Conservation (phyloP, 2,113 vertebrate genomes). For the Hymenochirus boettgeri region DNA sequence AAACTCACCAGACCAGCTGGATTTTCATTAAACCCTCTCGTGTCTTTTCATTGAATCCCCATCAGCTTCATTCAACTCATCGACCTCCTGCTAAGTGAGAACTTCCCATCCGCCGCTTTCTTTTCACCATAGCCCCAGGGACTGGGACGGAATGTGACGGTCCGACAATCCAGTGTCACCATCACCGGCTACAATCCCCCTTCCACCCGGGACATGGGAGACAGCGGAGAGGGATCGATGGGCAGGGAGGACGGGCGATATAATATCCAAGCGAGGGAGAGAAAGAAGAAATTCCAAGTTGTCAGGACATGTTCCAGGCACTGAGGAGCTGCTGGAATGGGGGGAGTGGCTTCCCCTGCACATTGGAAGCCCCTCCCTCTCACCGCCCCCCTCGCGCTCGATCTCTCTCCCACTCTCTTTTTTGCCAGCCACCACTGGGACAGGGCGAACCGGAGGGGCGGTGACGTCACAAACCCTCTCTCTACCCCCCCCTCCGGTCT, state of each 20-base stretch:
- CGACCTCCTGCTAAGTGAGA: constrained; percentile 6
- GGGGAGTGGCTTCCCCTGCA: constrained; percentile 5
- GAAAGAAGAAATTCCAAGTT: constrained; percentile 53
- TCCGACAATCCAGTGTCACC: constrained; percentile 14
- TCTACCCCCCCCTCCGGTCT: constrained; percentile 7
- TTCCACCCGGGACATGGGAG: not conserved
- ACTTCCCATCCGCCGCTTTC: constrained; percentile 9
- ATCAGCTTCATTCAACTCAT: constrained; percentile 12
- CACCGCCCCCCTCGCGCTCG: not conserved
- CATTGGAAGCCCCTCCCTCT: not conserved
- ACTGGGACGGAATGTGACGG: constrained; percentile 2
- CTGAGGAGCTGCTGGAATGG: constrained; percentile 43
- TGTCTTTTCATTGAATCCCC: constrained; percentile 42
- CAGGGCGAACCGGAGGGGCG: constrained; percentile 23
- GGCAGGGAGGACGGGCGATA: not conserved
- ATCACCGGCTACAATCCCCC: constrained; percentile 12
- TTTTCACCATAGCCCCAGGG: constrained; percentile 23
- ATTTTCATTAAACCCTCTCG: constrained; percentile 43
- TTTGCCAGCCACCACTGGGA: constrained; percentile 28
- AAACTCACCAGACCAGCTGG: constrained; percentile 60
- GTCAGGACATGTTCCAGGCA: constrained; percentile 58
- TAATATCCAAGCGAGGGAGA: not conserved
- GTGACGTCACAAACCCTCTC: constrained; percentile 26
- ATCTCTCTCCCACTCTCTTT: not conserved
- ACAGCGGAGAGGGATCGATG: not conserved